These are phyloP conservation scores for Yponomeuta evonymella DNA, from an alignment of 2,888 invertebrate species.

Conservation along the genomic window DNA sequence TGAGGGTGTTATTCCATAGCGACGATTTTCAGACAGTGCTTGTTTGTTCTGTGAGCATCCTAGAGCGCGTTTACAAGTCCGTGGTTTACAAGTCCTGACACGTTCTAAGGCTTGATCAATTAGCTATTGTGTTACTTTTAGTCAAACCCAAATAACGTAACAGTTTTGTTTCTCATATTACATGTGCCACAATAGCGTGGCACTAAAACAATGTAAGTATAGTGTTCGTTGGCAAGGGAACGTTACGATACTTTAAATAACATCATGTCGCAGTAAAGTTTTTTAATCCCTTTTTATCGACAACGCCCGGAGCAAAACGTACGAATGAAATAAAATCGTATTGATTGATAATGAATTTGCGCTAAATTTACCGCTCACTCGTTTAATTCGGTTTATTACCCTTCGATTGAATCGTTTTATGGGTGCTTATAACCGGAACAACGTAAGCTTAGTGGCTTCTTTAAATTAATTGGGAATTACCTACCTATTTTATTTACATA, in stretches of 20 bases:
- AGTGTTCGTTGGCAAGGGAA: neutral
- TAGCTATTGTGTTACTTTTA: no score
- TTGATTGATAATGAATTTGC: conserved; percentile 3
- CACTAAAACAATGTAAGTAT: neutral
- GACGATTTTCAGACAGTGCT: no score
- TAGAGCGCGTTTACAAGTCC: no score
- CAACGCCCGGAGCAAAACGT: neutral
- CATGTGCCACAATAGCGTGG: neutral
- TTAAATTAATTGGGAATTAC: neutral
- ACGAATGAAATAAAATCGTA: neutral
- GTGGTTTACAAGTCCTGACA: no score
- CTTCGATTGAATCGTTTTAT: conserved; percentile 4
- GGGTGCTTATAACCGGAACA: neutral
- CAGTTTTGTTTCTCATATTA: no score
- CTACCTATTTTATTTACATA: neutral
- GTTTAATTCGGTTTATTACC: neutral
- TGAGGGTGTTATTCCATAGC: no score
- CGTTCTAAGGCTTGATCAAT: no score
- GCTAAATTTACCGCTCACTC: neutral
- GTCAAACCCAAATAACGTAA: no score
- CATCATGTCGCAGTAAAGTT: conserved; percentile 3
- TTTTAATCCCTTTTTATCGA: neutral
- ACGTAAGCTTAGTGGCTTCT: neutral
- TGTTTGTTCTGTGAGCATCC: no score
- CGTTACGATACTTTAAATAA: neutral